Evolutionary conservation across 2,113 vertebrate species (phyloP), one percentile per base, ranked within the genome.

Genomic region (Corvus moneduloides): DNA sequence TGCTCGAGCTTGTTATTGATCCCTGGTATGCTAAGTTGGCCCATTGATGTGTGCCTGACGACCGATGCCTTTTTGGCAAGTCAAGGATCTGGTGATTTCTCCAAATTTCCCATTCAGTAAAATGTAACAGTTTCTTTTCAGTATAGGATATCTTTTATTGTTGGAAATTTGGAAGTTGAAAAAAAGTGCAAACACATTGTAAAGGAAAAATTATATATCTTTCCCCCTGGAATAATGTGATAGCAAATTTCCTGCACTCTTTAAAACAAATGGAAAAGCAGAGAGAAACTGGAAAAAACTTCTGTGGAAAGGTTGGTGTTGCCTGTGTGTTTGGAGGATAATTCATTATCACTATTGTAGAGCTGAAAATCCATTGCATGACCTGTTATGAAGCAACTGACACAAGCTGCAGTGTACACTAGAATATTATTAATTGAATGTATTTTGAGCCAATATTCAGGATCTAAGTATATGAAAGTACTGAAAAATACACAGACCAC

Each of bases 221-320:
- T 94, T 96, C 92, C 56, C 76, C 84, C 49, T 84, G 83, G 85
- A 90, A 89, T 87, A 78, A 84, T 35, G 41, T 56, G 69, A 75
- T 90, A 74, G 37, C 52, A 86, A 86, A 26, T 90, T 97, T 84
- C 92, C 95, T 78, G 44, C 24, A 28, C 62, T 94, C 52, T 79
- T 72, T 73, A 62, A 89, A 96, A 90, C 55, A 87, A 69, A 32
- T 72, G 92, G 80, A 96, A 97, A 95, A 94, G 52, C 44, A 90
- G 78, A 84, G 32, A 82, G 56, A 71, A 86, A 71, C 44, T 81
- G 73, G 73, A 84, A 94, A 93, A 89, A 92, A 28, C 26, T 92
- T 84, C 41, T 2, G 4, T 51, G 37, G 86, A 94, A 93, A 80
- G 55, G 72, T 41, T 91, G 58, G 37, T 89, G 32, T 61, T 93